Evolutionary conservation across 2,113 vertebrate genomes (phyloP).

Genomic region (Anguilla rostrata): DNA sequence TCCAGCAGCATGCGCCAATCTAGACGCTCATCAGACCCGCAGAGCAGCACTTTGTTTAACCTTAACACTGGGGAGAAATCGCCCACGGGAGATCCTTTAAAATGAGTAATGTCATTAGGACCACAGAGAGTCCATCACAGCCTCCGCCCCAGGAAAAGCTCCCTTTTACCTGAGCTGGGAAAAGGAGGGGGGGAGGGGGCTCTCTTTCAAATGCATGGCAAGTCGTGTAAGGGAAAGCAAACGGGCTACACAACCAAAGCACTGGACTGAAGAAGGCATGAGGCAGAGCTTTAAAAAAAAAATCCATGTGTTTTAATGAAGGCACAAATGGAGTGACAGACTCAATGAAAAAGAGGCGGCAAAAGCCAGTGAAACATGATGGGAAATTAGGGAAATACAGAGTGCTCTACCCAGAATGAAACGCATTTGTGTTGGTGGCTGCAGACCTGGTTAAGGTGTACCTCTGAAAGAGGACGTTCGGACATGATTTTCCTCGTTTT

Average conservation of each 20-base stretch:
- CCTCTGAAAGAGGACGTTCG: neutral
- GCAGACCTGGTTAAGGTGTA: neutral
- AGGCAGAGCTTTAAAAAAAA: neutral
- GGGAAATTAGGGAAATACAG: neutral
- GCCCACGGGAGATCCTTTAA: neutral
- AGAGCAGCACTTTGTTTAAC: slow-evolving; percentile 17
- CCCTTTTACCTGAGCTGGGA: neutral
- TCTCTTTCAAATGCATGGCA: neutral
- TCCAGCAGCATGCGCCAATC: neutral
- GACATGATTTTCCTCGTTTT: neutral
- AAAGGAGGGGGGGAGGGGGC: too few relatives aligned
- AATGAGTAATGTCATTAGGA: slow-evolving; percentile 7
- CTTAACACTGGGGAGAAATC: slow-evolving; percentile 6
- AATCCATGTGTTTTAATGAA: neutral
- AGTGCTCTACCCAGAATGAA: neutral
- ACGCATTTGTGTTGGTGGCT: neutral
- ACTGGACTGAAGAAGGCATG: neutral
- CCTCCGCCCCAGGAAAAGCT: neutral
- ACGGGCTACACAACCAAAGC: neutral
- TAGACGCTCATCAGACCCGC: neutral
- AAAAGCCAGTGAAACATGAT: neutral
- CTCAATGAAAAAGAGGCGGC: neutral
- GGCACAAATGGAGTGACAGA: neutral
- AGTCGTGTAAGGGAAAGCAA: neutral
- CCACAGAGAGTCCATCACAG: neutral